Evolutionary conservation across 2,797 vertebrate genomes (phyloP), one percentile per base, ranked within the genome.

Genomic region (Microcaecilia unicolor): DNA sequence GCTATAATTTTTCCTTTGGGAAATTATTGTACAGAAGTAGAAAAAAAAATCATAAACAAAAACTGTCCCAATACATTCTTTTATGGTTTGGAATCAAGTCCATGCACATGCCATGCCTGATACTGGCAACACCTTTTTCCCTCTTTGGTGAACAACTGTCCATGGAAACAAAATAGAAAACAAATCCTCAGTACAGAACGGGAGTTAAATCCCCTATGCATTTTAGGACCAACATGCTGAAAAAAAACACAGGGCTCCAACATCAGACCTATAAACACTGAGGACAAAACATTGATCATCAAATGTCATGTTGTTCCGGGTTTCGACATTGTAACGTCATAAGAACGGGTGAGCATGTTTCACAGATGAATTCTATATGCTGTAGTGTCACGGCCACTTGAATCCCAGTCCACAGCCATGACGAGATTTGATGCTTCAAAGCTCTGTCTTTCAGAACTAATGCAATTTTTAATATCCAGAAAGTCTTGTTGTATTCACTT

Each of bases 401-500:
- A 55, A 58, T 63, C 61, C 68, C 67, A 65, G 61, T 72, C 65
- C 63, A 77, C 48, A 67, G 67, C 54, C 67, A 73, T 54, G 37
- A 66, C 56, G 48, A 73, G 67, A 72, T 35, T 71, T 64, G 62
- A 80, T 70, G 78, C 69, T 77, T 86, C 78, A 78, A 79, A 81
- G 79, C 76, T 76, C 49, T 70, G 61, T 74, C 64, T 75, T 72
- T n/a, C n/a, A 67, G 74, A 70, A 82, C 77, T 72, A 75, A 64
- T 58, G 46, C 22, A 48, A 69, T 61, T 84, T 81, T 80, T 80
- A 81, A 79, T 86, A 88, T 83, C 81, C 85, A 82, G 85, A 93
- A 89, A 88, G 81, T 85, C 84, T 89, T 88, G n/a, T 81, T 86
- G 74, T 87, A 74, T 83, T 88, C 72, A 78, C 70, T 83, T 92